Evolutionary conservation across 2,113 vertebrate genomes (phyloP), one percentile per base, ranked within the genome.

Genomic region (Triplophysa dalaica): DNA sequence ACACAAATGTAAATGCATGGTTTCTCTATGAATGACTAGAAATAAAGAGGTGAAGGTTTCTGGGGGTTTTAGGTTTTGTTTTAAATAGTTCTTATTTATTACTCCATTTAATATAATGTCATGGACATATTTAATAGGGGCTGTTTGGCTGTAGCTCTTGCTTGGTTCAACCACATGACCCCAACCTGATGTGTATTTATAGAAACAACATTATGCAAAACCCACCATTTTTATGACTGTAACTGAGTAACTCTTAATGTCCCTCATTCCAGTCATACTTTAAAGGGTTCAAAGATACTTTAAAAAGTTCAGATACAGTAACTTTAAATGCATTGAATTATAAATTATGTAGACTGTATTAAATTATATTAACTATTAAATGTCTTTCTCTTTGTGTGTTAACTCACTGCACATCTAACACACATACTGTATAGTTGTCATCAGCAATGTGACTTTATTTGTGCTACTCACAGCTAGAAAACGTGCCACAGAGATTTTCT

Each of bases 401-500:
- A 10, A 67, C 8, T 17, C 33, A 73, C 2, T 64, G 22, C 50
- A 13, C 50, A 52, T 41, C 9, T 26, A 65, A 68, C 22, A 54
- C 43, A 52, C 22, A 24, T 9, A 16, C 9, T 67, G 70, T 22
- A 80, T 45, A 14, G 41, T 10, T 60, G 4, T 45, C 19, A 66
- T 43, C 21, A 43, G 52, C n/a, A 26, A 8, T 24, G 52, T 54
- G 8, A 66, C 4, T 50, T 19, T 6, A 26, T 58, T n/a, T 21
- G 24, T 48, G 16, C 11, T 19, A 91, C 94, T 91, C 88, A 96
- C 95, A 78, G 90, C 89, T 61, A 94, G 93, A 87, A 96, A 96
- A 80, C 93, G 94, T 54, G 93, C 87, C 76, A 95, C 83, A 21
- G 94, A 92, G 75, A 96, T 94, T 50, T 82, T 90, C 43, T 95